Percentiles rank a stretch among this genome's conserved stretches.
These are phyloP conservation scores for Halisarca cf. caerulea DNA, from an alignment of 37 sponge, comb jelly and placozoan species.

Conservation along the genomic window DNA sequence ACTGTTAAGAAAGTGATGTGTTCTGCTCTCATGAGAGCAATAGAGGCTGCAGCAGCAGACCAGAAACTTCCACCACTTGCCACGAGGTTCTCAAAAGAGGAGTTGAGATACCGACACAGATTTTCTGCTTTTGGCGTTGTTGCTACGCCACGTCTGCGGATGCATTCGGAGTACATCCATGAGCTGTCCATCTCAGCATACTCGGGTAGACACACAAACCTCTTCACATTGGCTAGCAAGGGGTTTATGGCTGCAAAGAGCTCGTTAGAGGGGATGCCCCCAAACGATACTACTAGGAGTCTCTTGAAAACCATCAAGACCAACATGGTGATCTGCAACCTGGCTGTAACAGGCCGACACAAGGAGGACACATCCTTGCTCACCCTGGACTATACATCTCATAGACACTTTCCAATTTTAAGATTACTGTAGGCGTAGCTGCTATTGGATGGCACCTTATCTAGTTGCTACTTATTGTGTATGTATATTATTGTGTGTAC, in stretches of 20 bases:
- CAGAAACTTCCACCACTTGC: constrained; percentile 37
- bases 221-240: constrained; percentile 63
- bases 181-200: constrained; percentile 51
- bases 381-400: constrained; percentile 78
- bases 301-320: constrained; percentile 85
- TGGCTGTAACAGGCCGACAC: constrained; percentile 90
- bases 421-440: constrained; percentile 45
- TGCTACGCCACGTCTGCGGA: constrained; percentile 70
- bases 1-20: constrained; percentile 57
- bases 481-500: too few relatives aligned
- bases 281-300: constrained; percentile 31
- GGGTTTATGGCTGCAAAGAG: constrained; percentile 64
- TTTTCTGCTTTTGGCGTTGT: constrained; percentile 75
- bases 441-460: too few relatives aligned
- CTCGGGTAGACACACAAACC: constrained; percentile 59
- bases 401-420: constrained; percentile 87
- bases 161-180: constrained; percentile 71
- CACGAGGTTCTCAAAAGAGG: constrained; percentile 58
- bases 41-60: constrained; percentile 51
- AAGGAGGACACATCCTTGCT: constrained; percentile 60
- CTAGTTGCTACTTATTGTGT: too few relatives aligned
- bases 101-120: constrained; percentile 69
- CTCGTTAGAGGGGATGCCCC: constrained; percentile 54
- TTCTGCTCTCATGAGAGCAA: constrained; percentile 69
- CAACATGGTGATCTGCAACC: constrained; percentile 88